Evolutionary conservation across 1,140 invertebrate genomes (phyloP), one percentile per base, ranked within the genome.

Genomic region (Macrocentrus cingulum): DNA sequence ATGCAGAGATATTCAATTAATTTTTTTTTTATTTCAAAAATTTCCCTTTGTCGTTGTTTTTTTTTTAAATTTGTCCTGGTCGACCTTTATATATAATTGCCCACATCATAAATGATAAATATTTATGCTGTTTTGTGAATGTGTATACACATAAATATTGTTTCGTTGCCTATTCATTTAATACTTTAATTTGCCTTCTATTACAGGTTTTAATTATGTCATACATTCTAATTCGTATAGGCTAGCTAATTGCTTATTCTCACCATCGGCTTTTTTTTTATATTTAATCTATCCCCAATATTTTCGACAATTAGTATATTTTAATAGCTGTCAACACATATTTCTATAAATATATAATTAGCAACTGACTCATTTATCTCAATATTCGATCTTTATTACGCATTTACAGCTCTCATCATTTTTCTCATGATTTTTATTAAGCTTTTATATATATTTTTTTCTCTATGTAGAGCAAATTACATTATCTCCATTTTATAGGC

Each of bases 281-380:
- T 54, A 36, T 8, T 53, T 42, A 44, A 51, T 50, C 34, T 34
- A 36, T 50, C 61, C 23, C 36, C 56, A 59, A 64, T 67, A 69
- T 70, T 66, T 67, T 70, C 58, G 53, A 41, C 60, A 66, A 65
- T 65, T 65, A 62, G 61, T n/a, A 50, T 29, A 19, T 36, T n/a
- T 34, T 1, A n/a, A 39, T 39, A 39, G 9, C 44, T 60, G 64
- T 75, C 65, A 71, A n/a, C n/a, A 76, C 69, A 66, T 74, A 75
- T 71, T 59, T 74, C 69, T 78, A 78, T 75, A 76, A 77, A 77
- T 79, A 77, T 77, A 77, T n/a, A n/a, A n/a, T n/a, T n/a, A n/a
- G n/a, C n/a, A n/a, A n/a, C n/a, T n/a, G n/a, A n/a, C n/a, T n/a
- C n/a, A n/a, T n/a, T n/a, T n/a, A n/a, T n/a, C n/a, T n/a, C n/a